Conservation (phyloP, 1,140 invertebrate genomes). For the Brachionus manjavacas region DNA sequence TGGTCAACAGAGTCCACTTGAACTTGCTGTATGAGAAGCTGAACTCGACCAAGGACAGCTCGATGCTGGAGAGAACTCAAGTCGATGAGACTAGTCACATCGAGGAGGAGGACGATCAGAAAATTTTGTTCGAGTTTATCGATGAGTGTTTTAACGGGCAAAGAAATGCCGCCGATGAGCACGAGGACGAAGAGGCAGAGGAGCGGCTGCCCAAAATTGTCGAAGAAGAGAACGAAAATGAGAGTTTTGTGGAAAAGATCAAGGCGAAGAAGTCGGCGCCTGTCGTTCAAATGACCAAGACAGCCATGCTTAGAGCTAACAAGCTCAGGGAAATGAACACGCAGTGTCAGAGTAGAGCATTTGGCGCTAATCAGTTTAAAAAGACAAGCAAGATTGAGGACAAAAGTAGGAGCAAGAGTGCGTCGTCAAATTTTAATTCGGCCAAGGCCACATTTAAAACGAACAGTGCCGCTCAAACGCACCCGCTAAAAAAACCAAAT, state of each 20-base stretch:
- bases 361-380: not conserved
- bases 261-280: not conserved
- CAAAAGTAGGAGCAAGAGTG: not conserved
- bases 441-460: not conserved
- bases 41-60: not conserved
- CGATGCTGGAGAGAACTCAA: not conserved
- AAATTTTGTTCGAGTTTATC: conserved; percentile 4
- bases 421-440: not conserved
- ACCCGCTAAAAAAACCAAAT: not conserved
- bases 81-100: not conserved
- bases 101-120: conserved; percentile 38
- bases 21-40: not conserved
- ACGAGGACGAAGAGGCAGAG: not conserved
- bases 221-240: not conserved
- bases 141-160: not conserved
- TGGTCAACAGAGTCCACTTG: not conserved
- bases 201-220: not conserved
- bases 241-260: not conserved
- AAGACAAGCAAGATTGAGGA: not conserved
- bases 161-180: not conserved
- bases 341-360: not conserved
- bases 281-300: conserved; percentile 25
- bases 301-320: not conserved
- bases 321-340: not conserved
- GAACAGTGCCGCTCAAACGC: not conserved